Percentiles rank a stretch among this genome's conserved stretches.
These are phyloP conservation scores for Montipora efflorescens DNA, from an alignment of 64 coral and sea anemone genomes.

Conservation along the genomic window DNA sequence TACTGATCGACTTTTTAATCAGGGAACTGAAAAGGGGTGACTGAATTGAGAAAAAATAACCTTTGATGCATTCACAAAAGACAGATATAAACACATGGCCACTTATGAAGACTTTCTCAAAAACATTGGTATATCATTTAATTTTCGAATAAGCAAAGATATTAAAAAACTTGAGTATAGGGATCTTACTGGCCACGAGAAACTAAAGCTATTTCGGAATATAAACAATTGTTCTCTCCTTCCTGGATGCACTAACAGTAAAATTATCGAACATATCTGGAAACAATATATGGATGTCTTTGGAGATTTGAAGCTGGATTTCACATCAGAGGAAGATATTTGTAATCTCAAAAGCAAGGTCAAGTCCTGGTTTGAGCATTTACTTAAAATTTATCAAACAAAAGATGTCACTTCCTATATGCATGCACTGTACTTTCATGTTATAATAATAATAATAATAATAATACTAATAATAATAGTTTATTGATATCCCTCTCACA, in stretches of 20 bases:
- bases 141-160: constrained; percentile 42
- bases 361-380: constrained; percentile 27
- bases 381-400: constrained; percentile 28
- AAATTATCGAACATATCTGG: constrained; percentile 14
- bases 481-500: too few species aligned
- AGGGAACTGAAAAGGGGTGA: constrained; percentile 56
- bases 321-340: constrained; percentile 6
- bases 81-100: constrained; percentile 66
- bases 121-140: constrained; percentile 39
- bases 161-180: constrained; percentile 70
- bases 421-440: constrained; percentile 37
- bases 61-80: constrained; percentile 36
- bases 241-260: not conserved
- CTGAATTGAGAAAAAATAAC: constrained; percentile 29
- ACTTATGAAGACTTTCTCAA: constrained; percentile 53
- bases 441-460: not conserved
- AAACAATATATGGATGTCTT: constrained; percentile 33
- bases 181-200: constrained; percentile 73
- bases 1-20: constrained; percentile 70
- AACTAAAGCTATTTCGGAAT: constrained; percentile 43
- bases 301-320: constrained; percentile 40
- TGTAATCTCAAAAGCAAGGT: not conserved
- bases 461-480: too few species aligned
- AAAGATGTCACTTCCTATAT: constrained; percentile 59
- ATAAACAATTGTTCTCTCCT: constrained; percentile 39